Percentiles rank a stretch among this genome's conserved stretches.
phyloP scores from a whole-genome alignment of 1,140 invertebrate genomes.

The Acromyrmex charruanus region DNA sequence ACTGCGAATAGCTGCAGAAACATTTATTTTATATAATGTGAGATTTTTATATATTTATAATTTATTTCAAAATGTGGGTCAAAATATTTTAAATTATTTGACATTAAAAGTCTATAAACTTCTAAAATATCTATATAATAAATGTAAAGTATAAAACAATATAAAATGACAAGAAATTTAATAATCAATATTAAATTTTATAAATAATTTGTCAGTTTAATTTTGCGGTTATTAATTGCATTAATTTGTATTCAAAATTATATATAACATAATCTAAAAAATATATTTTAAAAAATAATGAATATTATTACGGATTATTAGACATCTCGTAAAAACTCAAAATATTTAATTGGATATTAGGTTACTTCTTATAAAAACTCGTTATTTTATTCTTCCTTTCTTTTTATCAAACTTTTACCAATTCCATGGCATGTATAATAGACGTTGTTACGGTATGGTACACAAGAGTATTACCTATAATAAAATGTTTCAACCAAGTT shows the following conservation, averaged over 20 bases:
- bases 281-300: too few species aligned
- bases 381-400: background rate
- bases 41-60: background rate
- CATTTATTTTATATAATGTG: background rate
- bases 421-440: background rate
- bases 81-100: too few species aligned
- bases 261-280: too few species aligned
- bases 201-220: too few species aligned
- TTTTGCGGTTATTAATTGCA: background rate
- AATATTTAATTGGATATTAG: background rate
- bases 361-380: background rate
- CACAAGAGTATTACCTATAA: slow-evolving; percentile 23
- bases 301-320: too few species aligned
- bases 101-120: too few species aligned
- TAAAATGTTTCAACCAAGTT: slow-evolving; percentile 38
- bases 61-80: background rate
- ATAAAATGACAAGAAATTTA: too few species aligned
- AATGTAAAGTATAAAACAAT: too few species aligned
- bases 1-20: background rate
- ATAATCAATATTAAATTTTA: too few species aligned
- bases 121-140: too few species aligned
- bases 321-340: background rate
- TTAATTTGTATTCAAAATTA: background rate
- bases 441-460: background rate
- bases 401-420: slow-evolving; percentile 15